Conservation (phyloP, 35 echinoderm and acorn worm species). For the Lytechinus variegatus region DNA sequence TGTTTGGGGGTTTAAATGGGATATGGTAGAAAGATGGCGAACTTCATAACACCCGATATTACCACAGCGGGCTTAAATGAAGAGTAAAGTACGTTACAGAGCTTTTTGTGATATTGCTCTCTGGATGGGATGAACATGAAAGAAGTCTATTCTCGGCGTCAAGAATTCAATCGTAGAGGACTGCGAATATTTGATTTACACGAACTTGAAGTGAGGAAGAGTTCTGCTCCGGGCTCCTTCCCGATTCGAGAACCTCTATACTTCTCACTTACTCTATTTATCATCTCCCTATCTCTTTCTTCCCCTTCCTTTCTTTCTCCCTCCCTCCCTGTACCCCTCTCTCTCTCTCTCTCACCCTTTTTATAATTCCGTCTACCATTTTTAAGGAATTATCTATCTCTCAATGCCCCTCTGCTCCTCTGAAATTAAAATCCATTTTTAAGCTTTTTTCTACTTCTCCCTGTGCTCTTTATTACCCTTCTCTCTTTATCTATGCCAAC, state of each 20-base stretch:
- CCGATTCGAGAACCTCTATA: background rate
- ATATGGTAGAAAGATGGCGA: background rate
- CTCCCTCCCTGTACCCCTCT: no score
- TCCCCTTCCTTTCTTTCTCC: no score
- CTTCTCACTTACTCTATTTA: no score
- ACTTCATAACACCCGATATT: conserved; percentile 10
- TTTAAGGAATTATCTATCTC: no score
- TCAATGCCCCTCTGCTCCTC: no score
- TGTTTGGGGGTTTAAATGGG: background rate
- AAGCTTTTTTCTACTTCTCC: no score
- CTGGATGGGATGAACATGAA: background rate
- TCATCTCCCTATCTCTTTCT: no score
- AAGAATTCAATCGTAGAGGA: background rate
- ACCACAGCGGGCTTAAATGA: background rate
- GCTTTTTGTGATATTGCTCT: background rate
- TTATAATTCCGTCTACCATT: no score
- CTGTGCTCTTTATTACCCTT: no score
- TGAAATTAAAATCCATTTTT: no score
- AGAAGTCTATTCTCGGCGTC: background rate
- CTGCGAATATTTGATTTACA: conserved; percentile 32
- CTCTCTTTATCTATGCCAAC: no score
- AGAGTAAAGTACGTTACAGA: background rate
- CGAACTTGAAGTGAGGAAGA: conserved; percentile 27
- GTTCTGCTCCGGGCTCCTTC: background rate
- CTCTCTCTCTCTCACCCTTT: no score